Percentiles rank a stretch among this genome's conserved stretches.
Conservation (phyloP, 2,113 vertebrate species). For the Columba livia region DNA sequence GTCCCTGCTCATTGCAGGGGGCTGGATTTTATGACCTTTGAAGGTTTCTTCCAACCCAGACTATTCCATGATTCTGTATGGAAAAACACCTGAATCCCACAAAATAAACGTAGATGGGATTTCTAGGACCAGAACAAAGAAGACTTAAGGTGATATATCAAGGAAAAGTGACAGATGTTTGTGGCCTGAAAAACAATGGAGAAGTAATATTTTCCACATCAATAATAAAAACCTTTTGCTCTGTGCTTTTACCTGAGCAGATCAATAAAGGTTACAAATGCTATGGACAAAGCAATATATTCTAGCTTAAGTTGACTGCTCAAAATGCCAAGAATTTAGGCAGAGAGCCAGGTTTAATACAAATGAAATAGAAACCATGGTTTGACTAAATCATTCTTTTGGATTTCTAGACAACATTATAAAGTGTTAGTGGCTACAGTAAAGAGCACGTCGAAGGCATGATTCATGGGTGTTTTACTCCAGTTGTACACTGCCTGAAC, state of each 20-base stretch:
- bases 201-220: slow-evolving; percentile 50
- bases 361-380: slow-evolving; percentile 39
- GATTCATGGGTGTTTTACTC: slow-evolving; percentile 23
- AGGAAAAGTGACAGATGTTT: slow-evolving; percentile 23
- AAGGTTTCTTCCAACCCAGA: neutral
- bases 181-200: slow-evolving; percentile 32
- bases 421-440: slow-evolving; percentile 12
- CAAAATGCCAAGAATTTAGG: slow-evolving; percentile 56
- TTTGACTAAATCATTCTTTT: slow-evolving; percentile 42
- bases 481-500: slow-evolving; percentile 10
- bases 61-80: neutral
- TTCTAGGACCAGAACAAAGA: neutral
- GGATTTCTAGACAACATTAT: slow-evolving; percentile 39
- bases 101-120: neutral
- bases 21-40: neutral
- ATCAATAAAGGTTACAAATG: slow-evolving; percentile 69
- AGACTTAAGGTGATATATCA: neutral
- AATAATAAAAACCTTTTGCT: slow-evolving; percentile 62
- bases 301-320: slow-evolving; percentile 26
- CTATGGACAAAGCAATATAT: slow-evolving; percentile 51
- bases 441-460: slow-evolving; percentile 1
- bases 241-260: slow-evolving; percentile 51
- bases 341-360: slow-evolving; percentile 56
- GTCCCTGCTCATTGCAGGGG: neutral
- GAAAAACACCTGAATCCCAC: neutral